Evolutionary conservation across 2,113 vertebrate species (phyloP).

Genomic region (Terrapene triunguis): DNA sequence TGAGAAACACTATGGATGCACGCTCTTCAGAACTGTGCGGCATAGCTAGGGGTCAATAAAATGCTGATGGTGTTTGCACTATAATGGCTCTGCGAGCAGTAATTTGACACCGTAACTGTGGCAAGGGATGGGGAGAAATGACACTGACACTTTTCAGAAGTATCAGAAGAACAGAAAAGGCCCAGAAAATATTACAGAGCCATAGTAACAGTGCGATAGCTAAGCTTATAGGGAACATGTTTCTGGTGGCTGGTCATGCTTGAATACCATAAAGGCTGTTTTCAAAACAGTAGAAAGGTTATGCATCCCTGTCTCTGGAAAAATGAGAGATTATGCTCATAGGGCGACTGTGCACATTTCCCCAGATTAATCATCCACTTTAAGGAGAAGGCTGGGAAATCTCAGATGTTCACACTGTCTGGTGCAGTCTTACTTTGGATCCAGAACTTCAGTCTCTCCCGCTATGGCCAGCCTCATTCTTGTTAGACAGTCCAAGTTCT

Average conservation of each 20-base stretch:
- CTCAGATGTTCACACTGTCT: background rate
- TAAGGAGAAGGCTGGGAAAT: slow-evolving; percentile 31
- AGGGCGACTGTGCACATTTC: slow-evolving; percentile 32
- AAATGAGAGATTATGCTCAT: slow-evolving; percentile 3
- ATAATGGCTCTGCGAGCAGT: background rate
- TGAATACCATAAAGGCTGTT: slow-evolving; percentile 11
- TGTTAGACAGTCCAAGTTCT: background rate
- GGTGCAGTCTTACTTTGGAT: background rate
- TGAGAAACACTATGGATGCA: slow-evolving; percentile 48
- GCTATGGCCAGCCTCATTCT: background rate
- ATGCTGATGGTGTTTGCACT: slow-evolving; percentile 27
- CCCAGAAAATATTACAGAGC: background rate
- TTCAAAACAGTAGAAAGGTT: background rate
- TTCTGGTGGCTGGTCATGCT: slow-evolving; percentile 21
- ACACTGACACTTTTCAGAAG: background rate
- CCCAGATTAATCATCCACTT: slow-evolving; percentile 48
- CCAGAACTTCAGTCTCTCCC: background rate
- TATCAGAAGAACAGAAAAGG: slow-evolving; percentile 33
- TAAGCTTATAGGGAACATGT: background rate
- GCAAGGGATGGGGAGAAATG: slow-evolving; percentile 15
- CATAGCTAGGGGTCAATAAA: background rate
- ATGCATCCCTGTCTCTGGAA: slow-evolving; percentile 6
- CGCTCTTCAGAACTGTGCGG: slow-evolving; percentile 8
- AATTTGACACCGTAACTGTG: slow-evolving; percentile 36
- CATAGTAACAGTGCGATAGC: slow-evolving; percentile 3